These are phyloP conservation scores for Tiliacea aurago DNA, from an alignment of 2,888 invertebrate genomes.

Conservation along the genomic window DNA sequence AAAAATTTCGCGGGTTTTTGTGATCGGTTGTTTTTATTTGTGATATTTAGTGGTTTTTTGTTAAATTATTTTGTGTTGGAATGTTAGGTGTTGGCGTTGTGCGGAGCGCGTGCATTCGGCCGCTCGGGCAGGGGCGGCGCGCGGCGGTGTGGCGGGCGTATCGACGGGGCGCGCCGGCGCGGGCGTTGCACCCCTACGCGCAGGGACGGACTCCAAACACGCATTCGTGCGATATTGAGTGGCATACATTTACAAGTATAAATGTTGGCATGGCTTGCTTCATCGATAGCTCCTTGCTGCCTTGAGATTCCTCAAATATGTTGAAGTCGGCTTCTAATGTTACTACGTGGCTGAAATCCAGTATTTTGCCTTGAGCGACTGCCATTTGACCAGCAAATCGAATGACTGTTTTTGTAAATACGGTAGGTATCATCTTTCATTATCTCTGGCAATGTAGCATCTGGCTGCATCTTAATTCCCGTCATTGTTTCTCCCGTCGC, in stretches of 20 bases:
- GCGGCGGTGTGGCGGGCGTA: conserved; percentile 74
- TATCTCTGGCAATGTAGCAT: too few species aligned
- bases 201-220: conserved; percentile 73
- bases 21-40: conserved; percentile 43
- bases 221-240: conserved; percentile 24
- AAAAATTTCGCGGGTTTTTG: conserved; percentile 54
- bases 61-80: conserved; percentile 61
- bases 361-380: background rate
- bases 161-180: conserved; percentile 81
- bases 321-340: background rate
- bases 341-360: background rate
- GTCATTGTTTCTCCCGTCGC: background rate
- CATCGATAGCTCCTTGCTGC: background rate
- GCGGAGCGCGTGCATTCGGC: conserved; percentile 75
- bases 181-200: conserved; percentile 78
- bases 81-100: conserved; percentile 62
- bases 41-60: conserved; percentile 35
- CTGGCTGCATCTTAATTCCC: background rate
- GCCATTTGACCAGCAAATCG: background rate
- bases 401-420: background rate
- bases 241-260: conserved; percentile 21
- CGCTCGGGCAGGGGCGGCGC: conserved; percentile 79
- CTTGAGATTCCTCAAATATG: background rate
- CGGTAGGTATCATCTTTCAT: background rate
- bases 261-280: background rate